Percentiles rank a stretch among this genome's conserved stretches.
These are phyloP conservation scores for Nasonia longicornis DNA, from an alignment of 1,140 invertebrate species.

Conservation along the genomic window DNA sequence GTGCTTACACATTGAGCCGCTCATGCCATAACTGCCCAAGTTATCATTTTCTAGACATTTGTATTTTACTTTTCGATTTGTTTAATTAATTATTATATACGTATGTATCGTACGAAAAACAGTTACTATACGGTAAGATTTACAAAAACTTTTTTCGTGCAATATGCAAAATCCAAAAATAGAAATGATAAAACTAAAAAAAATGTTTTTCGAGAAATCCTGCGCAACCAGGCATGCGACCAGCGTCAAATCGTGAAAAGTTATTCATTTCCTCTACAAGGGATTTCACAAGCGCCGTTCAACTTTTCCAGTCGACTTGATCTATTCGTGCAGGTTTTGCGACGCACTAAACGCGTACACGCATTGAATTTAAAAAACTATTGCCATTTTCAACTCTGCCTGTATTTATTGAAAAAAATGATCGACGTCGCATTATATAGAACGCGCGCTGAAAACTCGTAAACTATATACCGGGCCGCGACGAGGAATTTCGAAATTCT, in stretches of 20 bases:
- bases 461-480: not conserved
- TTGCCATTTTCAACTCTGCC: not conserved
- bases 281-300: constrained; percentile 11
- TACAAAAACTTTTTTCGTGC: no score
- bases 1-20: no score
- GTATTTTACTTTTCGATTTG: no score
- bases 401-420: no score
- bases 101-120: no score
- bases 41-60: no score
- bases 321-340: not conserved
- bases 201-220: no score
- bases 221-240: not conserved
- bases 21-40: no score
- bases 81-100: no score
- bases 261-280: not conserved
- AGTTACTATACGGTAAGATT: no score
- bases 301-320: not conserved
- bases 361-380: constrained; percentile 21
- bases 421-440: not conserved
- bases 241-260: not conserved
- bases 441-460: not conserved
- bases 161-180: no score
- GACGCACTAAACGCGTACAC: not conserved
- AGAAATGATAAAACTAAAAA: no score
- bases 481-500: constrained; percentile 24